Evolutionary conservation across 2,113 vertebrate genomes (phyloP), one percentile per base, ranked within the genome.

Genomic region (Myodes glareolus): DNA sequence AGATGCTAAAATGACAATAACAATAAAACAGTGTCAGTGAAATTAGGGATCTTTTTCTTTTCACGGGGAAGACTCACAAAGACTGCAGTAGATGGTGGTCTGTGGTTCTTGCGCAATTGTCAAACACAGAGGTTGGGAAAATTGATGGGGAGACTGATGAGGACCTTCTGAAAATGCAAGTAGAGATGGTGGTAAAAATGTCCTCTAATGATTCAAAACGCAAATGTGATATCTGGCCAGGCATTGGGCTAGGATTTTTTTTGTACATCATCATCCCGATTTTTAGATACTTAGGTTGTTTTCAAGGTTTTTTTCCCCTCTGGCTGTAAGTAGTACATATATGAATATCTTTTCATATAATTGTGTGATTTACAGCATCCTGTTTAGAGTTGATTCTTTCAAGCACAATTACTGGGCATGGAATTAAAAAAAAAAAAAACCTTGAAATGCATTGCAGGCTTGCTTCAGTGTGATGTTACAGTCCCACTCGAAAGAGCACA

Each of bases 331-430:
- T 31, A 63, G 61, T 63, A 50, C 78, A 55, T 45, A 63, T 63
- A 81, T 72, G 90, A 68, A 4, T 94, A 89, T 91, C 86, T 95
- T 84, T 87, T 52, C 50, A 47, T 58, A 27, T 67, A 86, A 73
- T 89, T 68, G 65, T 72, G 84, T 92, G 96, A 81, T 94, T 92
- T 81, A 78, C 84, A 89, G 55, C 85, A 95, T 92, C 96, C 96
- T 97, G 90, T 97, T 94, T 78, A 90, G 55, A 94, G 19, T 88
- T 12, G 21, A 88, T 90, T 94, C 52, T 58, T 84, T 39, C n/a
- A 17, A 80, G 82, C 67, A 65, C 47, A 84, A 12, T 94, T 29
- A 61, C 89, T 67, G 63, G 90, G 92, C 55, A 5, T 50, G 80
- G 76, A 92, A 39, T 88, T 84, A 58, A 75, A 45, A 23, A 88